phyloP scores from a whole-genome alignment of 1,140 invertebrate species.

The Proctacanthus coquilletti region DNA sequence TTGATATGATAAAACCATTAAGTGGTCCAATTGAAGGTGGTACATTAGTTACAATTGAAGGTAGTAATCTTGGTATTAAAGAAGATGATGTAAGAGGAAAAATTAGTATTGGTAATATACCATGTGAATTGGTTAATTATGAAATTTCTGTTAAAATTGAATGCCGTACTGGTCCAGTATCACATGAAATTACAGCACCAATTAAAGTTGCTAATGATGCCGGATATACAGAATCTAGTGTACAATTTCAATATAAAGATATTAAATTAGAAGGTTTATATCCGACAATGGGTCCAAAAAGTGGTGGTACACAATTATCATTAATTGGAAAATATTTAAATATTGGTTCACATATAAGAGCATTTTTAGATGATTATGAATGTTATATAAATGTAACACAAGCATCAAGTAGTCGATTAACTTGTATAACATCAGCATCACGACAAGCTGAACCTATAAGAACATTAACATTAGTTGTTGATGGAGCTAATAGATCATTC shows the following conservation, averaged over 20 bases:
- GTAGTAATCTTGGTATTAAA: conserved; percentile 84
- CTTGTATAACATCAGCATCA: conserved; percentile 68
- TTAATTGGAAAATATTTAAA: conserved; percentile 85
- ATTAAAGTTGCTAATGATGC: conserved; percentile 81
- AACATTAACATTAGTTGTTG: conserved; percentile 59
- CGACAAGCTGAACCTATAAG: conserved; percentile 33
- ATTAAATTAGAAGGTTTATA: conserved; percentile 63
- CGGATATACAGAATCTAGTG: conserved; percentile 73
- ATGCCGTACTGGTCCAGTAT: conserved; percentile 67
- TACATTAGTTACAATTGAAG: conserved; percentile 87
- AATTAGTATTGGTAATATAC: conserved; percentile 79
- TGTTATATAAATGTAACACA: conserved; percentile 79
- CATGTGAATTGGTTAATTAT: conserved; percentile 76
- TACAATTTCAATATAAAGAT: conserved; percentile 81
- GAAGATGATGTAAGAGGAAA: conserved; percentile 81
- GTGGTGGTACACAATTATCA: conserved; percentile 83
- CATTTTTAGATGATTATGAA: conserved; percentile 73
- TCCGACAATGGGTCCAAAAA: conserved; percentile 77
- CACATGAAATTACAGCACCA: conserved; percentile 55
- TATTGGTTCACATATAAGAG: conserved; percentile 78
- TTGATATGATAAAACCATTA: conserved; percentile 87
- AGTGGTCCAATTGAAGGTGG: conserved; percentile 93
- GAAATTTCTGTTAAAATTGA: conserved; percentile 84
- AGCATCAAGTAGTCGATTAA: conserved; percentile 73
- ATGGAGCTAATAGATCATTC: conserved; percentile 63